Conservation (phyloP, 1,140 invertebrate species). For the Drosophila melanica region DNA sequence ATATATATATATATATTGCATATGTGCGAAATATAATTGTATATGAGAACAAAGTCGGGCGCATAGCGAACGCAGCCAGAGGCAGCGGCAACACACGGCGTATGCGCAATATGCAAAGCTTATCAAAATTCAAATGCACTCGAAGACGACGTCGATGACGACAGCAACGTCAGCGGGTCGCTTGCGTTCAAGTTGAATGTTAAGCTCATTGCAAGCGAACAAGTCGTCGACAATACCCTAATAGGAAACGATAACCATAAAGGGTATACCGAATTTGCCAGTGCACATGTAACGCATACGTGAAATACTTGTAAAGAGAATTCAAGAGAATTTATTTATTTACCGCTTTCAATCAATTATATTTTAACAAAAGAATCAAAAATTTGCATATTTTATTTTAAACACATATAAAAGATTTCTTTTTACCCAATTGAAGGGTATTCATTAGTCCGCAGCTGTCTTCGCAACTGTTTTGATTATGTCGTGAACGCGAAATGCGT, state of each 20-base stretch:
- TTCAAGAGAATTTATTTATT: no score
- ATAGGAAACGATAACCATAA: not conserved
- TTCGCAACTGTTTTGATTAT: constrained; percentile 9
- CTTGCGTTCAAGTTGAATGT: constrained; percentile 79
- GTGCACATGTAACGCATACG: not conserved
- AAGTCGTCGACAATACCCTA: constrained; percentile 27
- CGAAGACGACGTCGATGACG: constrained; percentile 9
- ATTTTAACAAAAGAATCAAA: no score
- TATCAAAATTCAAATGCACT: constrained; percentile 69
- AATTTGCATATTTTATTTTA: no score
- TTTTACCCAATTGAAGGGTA: constrained; percentile 12
- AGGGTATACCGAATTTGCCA: constrained; percentile 2
- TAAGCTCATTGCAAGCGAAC: constrained; percentile 43
- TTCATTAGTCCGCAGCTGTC: not conserved
- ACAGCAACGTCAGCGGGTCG: constrained; percentile 51
- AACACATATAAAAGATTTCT: no score
- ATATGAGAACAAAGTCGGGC: constrained; percentile 4
- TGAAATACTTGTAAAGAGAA: no score
- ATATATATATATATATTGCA: not conserved
- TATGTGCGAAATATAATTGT: not conserved
- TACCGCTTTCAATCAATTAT: no score
- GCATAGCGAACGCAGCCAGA: constrained; percentile 14
- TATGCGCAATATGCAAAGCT: constrained; percentile 75
- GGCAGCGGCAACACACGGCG: constrained; percentile 44
- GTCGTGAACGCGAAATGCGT: constrained; percentile 28